Conservation (phyloP, 2,797 vertebrate species). For the Emydoidea blandingii region DNA sequence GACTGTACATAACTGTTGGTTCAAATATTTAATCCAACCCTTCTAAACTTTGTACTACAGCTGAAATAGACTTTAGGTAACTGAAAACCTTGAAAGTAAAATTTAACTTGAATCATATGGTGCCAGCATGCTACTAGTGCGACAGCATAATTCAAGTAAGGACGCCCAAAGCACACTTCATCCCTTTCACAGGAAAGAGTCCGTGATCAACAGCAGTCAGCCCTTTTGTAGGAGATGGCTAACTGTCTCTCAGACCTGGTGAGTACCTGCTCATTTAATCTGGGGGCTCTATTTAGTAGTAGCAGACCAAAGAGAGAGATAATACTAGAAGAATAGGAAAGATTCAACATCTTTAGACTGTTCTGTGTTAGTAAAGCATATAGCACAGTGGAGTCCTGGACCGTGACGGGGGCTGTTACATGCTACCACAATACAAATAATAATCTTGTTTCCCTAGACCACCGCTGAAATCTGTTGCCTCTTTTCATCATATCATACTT, state of each 20-base stretch:
- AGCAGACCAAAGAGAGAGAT: not conserved
- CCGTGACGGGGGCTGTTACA: not conserved
- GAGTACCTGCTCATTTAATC: constrained; percentile 44
- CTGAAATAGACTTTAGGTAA: constrained; percentile 54
- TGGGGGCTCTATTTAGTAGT: not conserved
- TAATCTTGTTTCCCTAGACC: not conserved
- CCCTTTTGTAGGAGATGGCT: constrained; percentile 24
- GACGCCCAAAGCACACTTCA: not conserved
- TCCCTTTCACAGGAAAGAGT: not conserved
- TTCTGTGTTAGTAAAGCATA: not conserved
- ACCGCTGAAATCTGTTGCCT: not conserved
- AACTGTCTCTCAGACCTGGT: constrained; percentile 66
- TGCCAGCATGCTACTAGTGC: not conserved
- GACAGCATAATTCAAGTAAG: not conserved
- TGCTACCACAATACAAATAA: not conserved
- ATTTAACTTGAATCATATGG: constrained; percentile 67
- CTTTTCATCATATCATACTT: constrained; percentile 3
- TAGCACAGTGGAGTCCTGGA: not conserved
- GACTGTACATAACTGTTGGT: not conserved
- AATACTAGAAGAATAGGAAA: not conserved
- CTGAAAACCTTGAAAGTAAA: constrained; percentile 65
- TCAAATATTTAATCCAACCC: constrained; percentile 73
- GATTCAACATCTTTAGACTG: not conserved
- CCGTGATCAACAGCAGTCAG: not conserved
- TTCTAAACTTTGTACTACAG: constrained; percentile 68